A percentile compares a stretch with the other conserved stretches of the same genome.
Evolutionary conservation across 2,113 vertebrate species (phyloP).

Genomic region (Amia ocellicauda): DNA sequence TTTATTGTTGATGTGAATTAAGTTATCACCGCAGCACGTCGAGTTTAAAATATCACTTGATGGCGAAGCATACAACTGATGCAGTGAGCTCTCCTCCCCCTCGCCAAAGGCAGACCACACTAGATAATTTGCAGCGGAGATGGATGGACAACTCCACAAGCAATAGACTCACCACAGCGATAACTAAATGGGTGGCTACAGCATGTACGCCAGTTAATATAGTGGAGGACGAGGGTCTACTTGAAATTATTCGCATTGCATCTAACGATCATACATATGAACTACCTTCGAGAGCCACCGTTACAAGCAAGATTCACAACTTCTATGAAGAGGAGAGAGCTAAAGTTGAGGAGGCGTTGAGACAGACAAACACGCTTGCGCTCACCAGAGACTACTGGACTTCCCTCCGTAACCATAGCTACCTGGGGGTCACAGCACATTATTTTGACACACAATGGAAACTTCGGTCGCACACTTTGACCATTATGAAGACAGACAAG

Average conservation of each 20-base stretch:
- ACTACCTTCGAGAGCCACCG: slow-evolving; percentile 12
- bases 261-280: slow-evolving; percentile 19
- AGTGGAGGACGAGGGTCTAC: slow-evolving; percentile 23
- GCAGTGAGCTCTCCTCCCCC: no score
- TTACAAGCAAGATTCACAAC: background rate
- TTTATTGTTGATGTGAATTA: no score
- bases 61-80: no score
- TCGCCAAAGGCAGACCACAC: no score
- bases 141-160: no score
- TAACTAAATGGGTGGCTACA: slow-evolving; percentile 27
- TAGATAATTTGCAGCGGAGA: no score
- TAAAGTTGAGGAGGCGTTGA: slow-evolving; percentile 7
- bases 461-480: no score
- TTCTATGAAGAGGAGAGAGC: slow-evolving; percentile 4
- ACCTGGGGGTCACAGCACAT: slow-evolving; percentile 16
- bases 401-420: slow-evolving; percentile 17
- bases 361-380: slow-evolving; percentile 6
- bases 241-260: slow-evolving; percentile 23
- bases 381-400: slow-evolving; percentile 10
- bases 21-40: no score
- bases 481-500: no score
- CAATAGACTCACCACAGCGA: no score
- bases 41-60: no score
- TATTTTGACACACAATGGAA: slow-evolving; percentile 5
- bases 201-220: slow-evolving; percentile 23